Evolutionary conservation across 2,888 invertebrate genomes (phyloP).

Genomic region (Torymus tubicola): DNA sequence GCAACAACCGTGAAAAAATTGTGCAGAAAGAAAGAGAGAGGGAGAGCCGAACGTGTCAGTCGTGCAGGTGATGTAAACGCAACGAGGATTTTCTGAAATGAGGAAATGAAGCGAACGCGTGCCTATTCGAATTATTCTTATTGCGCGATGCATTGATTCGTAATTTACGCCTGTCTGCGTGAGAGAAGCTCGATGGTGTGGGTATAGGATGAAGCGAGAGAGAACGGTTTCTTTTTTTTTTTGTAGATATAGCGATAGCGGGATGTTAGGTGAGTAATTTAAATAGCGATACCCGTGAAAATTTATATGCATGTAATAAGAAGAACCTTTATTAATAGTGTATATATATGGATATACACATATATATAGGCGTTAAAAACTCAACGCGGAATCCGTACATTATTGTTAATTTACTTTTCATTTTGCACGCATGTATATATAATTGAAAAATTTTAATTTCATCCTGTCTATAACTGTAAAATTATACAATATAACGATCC

Average conservation of each 20-base stretch:
- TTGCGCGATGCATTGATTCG: constrained; percentile 46
- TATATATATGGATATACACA: no score
- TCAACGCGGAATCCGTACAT: no score
- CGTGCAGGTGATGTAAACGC: neutral
- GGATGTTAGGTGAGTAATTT: constrained; percentile 32
- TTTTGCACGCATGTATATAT: no score
- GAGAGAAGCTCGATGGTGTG: neutral
- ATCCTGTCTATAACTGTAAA: no score
- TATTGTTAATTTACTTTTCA: no score
- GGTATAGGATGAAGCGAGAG: no score
- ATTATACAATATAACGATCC: no score
- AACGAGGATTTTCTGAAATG: constrained; percentile 42
- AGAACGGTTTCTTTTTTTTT: constrained; percentile 16
- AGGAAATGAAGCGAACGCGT: constrained; percentile 38
- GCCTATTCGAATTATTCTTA: constrained; percentile 36
- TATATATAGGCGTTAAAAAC: no score
- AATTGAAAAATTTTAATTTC: no score
- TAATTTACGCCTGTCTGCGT: constrained; percentile 32
- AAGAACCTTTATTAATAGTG: neutral
- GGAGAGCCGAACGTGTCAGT: neutral
- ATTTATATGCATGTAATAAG: constrained; percentile 31
- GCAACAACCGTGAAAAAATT: constrained; percentile 6
- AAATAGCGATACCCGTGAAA: constrained; percentile 19
- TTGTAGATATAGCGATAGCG: constrained; percentile 10
- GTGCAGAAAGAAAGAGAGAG: constrained; percentile 14